Conservation (phyloP, 2,888 invertebrate genomes). For the Leptogaster cylindrica region DNA sequence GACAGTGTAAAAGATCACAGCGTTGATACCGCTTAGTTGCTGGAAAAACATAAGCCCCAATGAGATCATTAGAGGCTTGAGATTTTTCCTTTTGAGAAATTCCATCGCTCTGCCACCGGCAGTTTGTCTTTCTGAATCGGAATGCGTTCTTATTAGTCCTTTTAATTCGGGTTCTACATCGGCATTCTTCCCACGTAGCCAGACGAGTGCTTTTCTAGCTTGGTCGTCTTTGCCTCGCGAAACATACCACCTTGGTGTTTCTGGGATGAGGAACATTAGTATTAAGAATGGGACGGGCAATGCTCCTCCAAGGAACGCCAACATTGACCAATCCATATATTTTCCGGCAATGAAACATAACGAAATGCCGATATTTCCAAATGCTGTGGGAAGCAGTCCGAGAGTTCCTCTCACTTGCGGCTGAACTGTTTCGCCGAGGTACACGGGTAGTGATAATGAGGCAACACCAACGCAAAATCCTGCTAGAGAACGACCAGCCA, state of each 20-base stretch:
- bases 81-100: constrained; percentile 71
- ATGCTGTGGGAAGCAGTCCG: constrained; percentile 84
- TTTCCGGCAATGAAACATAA: constrained; percentile 80
- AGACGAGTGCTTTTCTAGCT: constrained; percentile 78
- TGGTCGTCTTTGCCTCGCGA: constrained; percentile 77
- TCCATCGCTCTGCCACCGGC: constrained; percentile 70
- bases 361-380: constrained; percentile 81
- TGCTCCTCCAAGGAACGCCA: constrained; percentile 80
- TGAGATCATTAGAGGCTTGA: constrained; percentile 81
- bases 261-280: constrained; percentile 83
- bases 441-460: constrained; percentile 87
- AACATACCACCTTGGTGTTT: constrained; percentile 92
- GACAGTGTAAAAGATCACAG: constrained; percentile 92
- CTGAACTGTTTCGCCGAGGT: constrained; percentile 91
- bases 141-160: constrained; percentile 75
- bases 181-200: constrained; percentile 80
- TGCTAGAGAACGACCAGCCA: constrained; percentile 80
- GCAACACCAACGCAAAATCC: constrained; percentile 89
- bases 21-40: constrained; percentile 94
- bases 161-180: constrained; percentile 80
- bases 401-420: constrained; percentile 90
- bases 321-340: constrained; percentile 77
- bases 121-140: constrained; percentile 70
- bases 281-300: constrained; percentile 80
- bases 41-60: constrained; percentile 94